phyloP scores from a whole-genome alignment of 2,888 invertebrate species.

The Priocnemis perturbator region DNA sequence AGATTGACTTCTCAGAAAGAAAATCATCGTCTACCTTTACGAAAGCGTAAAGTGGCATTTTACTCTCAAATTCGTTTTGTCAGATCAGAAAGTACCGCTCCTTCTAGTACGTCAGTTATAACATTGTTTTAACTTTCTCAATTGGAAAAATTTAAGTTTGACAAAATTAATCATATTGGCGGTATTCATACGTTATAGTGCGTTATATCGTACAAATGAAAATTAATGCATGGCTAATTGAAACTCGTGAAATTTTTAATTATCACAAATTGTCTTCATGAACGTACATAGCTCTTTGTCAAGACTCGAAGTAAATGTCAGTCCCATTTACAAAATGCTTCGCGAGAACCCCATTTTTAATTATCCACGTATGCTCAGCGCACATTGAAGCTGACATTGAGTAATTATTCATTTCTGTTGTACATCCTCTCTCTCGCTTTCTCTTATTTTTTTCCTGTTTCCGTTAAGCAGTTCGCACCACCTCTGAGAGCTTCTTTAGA shows the following conservation, averaged over 20 bases:
- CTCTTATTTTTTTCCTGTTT: constrained; percentile 11
- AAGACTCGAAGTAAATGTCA: constrained; percentile 30
- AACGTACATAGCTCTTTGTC: constrained; percentile 31
- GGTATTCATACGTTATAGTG: not conserved
- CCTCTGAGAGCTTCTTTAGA: constrained; percentile 39
- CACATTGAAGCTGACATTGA: constrained; percentile 48
- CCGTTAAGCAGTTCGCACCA: constrained; percentile 38
- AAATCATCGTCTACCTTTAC: constrained; percentile 56
- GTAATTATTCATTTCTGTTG: constrained; percentile 35
- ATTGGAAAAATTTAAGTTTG: constrained; percentile 16
- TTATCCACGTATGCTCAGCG: constrained; percentile 43
- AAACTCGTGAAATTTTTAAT: constrained; percentile 31
- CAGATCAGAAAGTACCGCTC: constrained; percentile 43
- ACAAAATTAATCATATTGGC: constrained; percentile 15
- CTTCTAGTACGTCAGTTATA: constrained; percentile 31
- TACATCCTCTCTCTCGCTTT: constrained; percentile 5
- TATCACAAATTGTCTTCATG: constrained; percentile 26
- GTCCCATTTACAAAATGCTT: constrained; percentile 33
- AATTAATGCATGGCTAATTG: constrained; percentile 29
- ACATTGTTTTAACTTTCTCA: constrained; percentile 10
- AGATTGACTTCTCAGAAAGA: constrained; percentile 62
- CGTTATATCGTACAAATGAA: constrained; percentile 11
- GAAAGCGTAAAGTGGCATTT: constrained; percentile 61
- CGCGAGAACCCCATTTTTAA: constrained; percentile 34
- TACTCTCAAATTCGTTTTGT: constrained; percentile 47